Evolutionary conservation across 1,140 invertebrate species (phyloP).

Genomic region (Drepana arcuata): DNA sequence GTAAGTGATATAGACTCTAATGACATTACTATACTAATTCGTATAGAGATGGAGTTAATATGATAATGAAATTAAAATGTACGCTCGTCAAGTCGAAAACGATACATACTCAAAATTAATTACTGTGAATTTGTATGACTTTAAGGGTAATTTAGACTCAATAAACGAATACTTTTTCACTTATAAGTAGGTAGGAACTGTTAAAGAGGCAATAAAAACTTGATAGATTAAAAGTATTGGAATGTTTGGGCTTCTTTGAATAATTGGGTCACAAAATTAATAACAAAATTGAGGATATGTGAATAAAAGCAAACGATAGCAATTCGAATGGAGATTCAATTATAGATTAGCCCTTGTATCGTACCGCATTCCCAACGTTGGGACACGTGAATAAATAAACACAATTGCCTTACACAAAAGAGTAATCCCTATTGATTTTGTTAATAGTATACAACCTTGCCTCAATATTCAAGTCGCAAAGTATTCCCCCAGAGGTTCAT

Average conservation of each 20-base stretch:
- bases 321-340: slow-evolving; percentile 64
- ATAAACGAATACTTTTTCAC: too few relatives aligned
- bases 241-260: background rate
- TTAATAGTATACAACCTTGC: slow-evolving; percentile 30
- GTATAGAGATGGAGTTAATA: too few relatives aligned
- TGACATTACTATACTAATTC: too few relatives aligned
- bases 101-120: slow-evolving; percentile 29
- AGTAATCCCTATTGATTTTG: slow-evolving; percentile 58
- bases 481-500: slow-evolving; percentile 32
- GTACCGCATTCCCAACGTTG: slow-evolving; percentile 50
- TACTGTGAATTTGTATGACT: slow-evolving; percentile 5
- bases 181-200: too few relatives aligned
- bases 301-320: slow-evolving; percentile 46
- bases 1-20: too few relatives aligned
- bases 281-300: slow-evolving; percentile 16
- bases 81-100: too few relatives aligned
- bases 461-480: slow-evolving; percentile 35
- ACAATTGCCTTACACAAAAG: slow-evolving; percentile 64
- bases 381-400: slow-evolving; percentile 69
- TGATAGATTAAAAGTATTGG: too few relatives aligned
- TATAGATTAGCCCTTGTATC: slow-evolving; percentile 65
- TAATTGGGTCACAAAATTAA: slow-evolving; percentile 13
- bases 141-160: slow-evolving; percentile 1
- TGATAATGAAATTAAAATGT: too few relatives aligned
- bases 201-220: too few relatives aligned